A percentile compares a stretch with the other conserved stretches of the same genome.
These are phyloP conservation scores for Phaonia tiefii DNA, from an alignment of 2,888 invertebrate genomes.

Conservation along the genomic window DNA sequence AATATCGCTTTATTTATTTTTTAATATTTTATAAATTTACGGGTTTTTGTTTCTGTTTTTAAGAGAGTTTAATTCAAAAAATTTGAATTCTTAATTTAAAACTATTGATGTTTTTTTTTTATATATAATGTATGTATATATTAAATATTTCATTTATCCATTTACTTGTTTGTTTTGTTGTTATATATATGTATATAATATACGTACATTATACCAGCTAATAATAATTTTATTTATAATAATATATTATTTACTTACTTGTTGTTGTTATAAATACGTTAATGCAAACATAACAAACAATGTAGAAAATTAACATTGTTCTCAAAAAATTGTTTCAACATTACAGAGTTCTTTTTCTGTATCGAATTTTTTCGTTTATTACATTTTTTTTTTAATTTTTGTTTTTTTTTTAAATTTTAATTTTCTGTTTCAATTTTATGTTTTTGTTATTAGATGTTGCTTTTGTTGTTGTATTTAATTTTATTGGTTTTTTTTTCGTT, in stretches of 20 bases:
- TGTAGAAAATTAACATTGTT: constrained; percentile 45
- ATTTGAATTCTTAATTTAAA: constrained; percentile 58
- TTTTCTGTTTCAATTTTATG: constrained; percentile 8
- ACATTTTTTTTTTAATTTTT: constrained; percentile 23
- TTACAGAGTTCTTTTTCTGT: no score
- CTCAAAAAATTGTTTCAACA: neutral
- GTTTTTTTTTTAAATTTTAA: constrained; percentile 8
- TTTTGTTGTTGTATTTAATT: neutral
- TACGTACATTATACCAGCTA: constrained; percentile 61
- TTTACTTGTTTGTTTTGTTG: constrained; percentile 19
- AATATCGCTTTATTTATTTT: constrained; percentile 17
- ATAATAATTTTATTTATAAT: constrained; percentile 63
- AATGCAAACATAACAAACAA: constrained; percentile 59
- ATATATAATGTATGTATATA: no score
- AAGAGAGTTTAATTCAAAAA: constrained; percentile 64
- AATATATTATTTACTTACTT: constrained; percentile 44
- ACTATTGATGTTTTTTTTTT: constrained; percentile 51
- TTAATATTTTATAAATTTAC: no score
- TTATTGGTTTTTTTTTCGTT: no score
- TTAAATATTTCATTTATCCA: constrained; percentile 37
- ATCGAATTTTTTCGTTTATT: constrained; percentile 46
- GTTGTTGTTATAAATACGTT: constrained; percentile 13
- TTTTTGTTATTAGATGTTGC: constrained; percentile 12
- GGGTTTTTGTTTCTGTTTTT: constrained; percentile 33
- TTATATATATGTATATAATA: constrained; percentile 59